Evolutionary conservation across 1,140 invertebrate genomes (phyloP).

Genomic region (Ceratina calcarata): DNA sequence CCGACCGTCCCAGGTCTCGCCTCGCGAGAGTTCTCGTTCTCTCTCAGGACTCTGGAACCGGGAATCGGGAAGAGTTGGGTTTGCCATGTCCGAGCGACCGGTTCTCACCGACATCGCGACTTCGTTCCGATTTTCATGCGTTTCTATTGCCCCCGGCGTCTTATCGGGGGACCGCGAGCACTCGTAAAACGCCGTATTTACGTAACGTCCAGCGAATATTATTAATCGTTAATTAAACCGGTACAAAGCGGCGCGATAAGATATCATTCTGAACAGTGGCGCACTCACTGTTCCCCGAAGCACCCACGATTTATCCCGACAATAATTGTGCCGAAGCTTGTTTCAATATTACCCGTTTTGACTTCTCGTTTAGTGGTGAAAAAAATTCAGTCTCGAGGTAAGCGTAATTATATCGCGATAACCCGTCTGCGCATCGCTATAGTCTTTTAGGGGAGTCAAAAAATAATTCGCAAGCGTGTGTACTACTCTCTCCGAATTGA

Average conservation of each 20-base stretch:
- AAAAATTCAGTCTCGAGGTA: too few relatives aligned
- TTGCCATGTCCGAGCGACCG: conserved; percentile 6
- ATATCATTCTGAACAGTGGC: conserved; percentile 40
- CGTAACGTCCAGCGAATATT: conserved; percentile 49
- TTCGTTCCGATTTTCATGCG: conserved; percentile 48
- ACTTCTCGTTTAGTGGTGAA: too few relatives aligned
- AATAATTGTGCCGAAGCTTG: neutral
- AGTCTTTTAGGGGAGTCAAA: too few relatives aligned
- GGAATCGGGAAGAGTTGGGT: too few relatives aligned
- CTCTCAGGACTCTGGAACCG: too few relatives aligned
- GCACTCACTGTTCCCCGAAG: neutral
- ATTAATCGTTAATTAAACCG: conserved; percentile 54
- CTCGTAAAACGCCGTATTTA: conserved; percentile 48
- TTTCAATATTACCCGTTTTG: too few relatives aligned
- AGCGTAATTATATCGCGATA: too few relatives aligned
- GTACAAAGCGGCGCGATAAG: conserved; percentile 50
- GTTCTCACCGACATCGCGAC: conserved; percentile 9
- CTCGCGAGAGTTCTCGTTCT: conserved; percentile 37
- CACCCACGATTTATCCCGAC: neutral
- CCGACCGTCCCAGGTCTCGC: conserved; percentile 1
- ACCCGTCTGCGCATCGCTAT: too few relatives aligned
- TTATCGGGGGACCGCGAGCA: conserved; percentile 25
- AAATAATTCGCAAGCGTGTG: too few relatives aligned
- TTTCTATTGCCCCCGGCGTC: conserved; percentile 36
- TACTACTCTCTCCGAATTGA: too few relatives aligned